Conservation (phyloP, 2,113 vertebrate species). For the Pteronura brasiliensis region DNA sequence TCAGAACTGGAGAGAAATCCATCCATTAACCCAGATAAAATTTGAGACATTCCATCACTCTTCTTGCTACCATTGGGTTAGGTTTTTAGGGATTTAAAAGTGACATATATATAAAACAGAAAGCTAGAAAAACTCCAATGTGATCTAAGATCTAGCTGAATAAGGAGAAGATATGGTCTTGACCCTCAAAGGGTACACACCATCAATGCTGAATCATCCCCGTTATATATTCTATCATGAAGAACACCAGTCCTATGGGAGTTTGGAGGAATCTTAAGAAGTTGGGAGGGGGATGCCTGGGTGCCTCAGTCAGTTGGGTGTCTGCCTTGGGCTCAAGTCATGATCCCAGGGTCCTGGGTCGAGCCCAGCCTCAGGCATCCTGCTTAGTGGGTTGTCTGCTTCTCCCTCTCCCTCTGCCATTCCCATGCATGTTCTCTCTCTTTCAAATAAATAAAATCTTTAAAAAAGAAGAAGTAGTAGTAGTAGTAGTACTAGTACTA, state of each 20-base stretch:
- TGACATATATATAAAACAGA: neutral
- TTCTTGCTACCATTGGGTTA: neutral
- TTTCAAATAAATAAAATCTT: neutral
- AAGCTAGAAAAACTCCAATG: neutral
- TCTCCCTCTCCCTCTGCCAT: neutral
- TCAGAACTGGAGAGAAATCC: neutral
- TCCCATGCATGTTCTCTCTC: too few relatives aligned
- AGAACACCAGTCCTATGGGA: neutral
- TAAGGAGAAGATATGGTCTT: neutral
- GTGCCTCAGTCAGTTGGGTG: neutral
- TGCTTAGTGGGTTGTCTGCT: neutral
- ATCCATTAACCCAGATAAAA: neutral
- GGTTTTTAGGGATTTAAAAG: neutral
- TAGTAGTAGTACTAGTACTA: too few relatives aligned
- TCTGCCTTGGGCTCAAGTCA: neutral
- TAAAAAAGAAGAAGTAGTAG: neutral
- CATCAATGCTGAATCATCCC: neutral
- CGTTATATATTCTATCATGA: neutral
- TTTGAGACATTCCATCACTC: neutral
- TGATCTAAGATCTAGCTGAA: neutral
- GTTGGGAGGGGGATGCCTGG: neutral
- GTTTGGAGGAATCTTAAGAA: neutral
- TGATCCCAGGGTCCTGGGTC: neutral
- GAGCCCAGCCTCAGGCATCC: neutral
- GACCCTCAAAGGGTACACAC: too few relatives aligned